Base-by-base conservation (phyloP, 2,797 vertebrate genomes). In the Silurus aristotelis region DNA sequence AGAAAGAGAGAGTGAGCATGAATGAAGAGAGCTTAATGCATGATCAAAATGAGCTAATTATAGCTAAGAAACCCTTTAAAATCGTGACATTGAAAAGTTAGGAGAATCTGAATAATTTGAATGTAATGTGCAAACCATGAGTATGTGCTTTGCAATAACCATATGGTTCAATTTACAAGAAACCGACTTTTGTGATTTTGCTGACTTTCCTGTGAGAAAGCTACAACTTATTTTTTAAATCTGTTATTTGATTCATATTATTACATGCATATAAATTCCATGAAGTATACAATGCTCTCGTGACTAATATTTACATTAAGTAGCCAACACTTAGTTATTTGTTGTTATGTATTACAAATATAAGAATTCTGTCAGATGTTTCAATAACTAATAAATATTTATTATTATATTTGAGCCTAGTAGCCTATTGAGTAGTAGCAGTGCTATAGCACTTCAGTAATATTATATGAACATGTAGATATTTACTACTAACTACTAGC, bases 21-120 rank as follows among this genome's bases (percentile, higher is more conserved):
- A 25, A 86, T 67, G 66, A 38, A 48, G 14, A 43, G 15, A 78
- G 43, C 15, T 63, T 66, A 72, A 66, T 73, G n/a, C 25, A 66
- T 48, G 43, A 64, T 10, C 17, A n/a, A 77, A 25, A 86, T 48
- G 9, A 56, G 43, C 14, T 17, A n/a, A 12, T 68, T 25, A 27
- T 55, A 73, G 58, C 60, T 25, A 46, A 38, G 5, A 20, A 4
- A 67, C 25, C 12, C 13, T 19, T 72, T 72, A 72, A 48, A 48
- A 72, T 27, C 52, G 6, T 55, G 31, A 10, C 19, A 60, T 60
- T 60, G 10, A 25, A 25, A 52, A 19, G 78, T 25, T 19, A 12
- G 64, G 22, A 19, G 63, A 25, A 3, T 25, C 19, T 43, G 25
- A 58, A 76, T 19, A 12, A 38, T 56, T 61, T 14, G 38, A 75